phyloP scores from a whole-genome alignment of 2,888 invertebrate species.

The Arctia plantaginis region DNA sequence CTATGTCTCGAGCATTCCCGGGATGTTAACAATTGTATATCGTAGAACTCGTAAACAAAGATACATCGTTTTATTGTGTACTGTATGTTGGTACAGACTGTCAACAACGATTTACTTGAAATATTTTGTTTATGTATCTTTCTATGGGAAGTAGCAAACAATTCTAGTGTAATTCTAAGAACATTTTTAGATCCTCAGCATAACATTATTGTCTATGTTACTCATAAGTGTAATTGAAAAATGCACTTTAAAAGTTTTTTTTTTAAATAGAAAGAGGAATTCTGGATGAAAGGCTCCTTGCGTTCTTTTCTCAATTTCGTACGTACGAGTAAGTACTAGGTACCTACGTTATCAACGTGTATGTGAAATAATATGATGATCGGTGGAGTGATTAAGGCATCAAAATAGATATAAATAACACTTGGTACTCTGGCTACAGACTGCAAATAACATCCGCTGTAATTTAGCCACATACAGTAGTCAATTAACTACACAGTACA shows the following conservation, averaged over 20 bases:
- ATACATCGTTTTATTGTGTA: slow-evolving; percentile 53
- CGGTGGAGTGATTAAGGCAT: no score
- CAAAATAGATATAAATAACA: neutral
- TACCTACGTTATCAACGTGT: no score
- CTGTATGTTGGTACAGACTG: slow-evolving; percentile 30
- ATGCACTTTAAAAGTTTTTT: neutral
- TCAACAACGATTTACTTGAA: slow-evolving; percentile 19
- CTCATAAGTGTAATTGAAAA: neutral
- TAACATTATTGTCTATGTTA: neutral
- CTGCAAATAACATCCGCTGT: neutral
- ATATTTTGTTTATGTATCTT: slow-evolving; percentile 20
- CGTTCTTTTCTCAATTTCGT: neutral
- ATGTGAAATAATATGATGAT: no score
- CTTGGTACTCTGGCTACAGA: neutral
- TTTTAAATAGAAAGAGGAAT: neutral
- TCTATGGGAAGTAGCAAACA: neutral
- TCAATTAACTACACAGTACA: neutral
- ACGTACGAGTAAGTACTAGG: no score
- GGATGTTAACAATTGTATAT: slow-evolving; percentile 66
- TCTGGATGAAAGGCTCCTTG: neutral
- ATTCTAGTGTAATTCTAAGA: neutral
- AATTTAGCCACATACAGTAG: neutral
- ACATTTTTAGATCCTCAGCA: neutral
- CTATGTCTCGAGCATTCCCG: slow-evolving; percentile 51
- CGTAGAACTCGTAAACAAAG: slow-evolving; percentile 62